Base-by-base conservation (phyloP, 2,888 invertebrate species). In the Tetranychus truncatus region DNA sequence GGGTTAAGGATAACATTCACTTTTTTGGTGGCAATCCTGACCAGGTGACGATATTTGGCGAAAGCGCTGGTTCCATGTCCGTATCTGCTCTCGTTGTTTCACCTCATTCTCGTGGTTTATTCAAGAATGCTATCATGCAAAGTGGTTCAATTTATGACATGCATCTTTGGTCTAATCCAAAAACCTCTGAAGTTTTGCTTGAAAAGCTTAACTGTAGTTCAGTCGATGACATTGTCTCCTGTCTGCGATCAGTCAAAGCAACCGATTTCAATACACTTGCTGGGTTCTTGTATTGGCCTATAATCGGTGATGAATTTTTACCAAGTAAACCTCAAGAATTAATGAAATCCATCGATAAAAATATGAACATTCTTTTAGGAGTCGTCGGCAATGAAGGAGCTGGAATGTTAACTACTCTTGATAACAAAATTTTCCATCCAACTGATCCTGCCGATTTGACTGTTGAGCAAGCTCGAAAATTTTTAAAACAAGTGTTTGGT, bases 1-100 rank as follows among this genome's bases (percentile, higher is more conserved):
- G 87, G 87, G 84, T 86, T 8, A 83, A 84, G 74, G 80, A 82
- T 46, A 81, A 86, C 78, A 85, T 86, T 34, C 77, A 79, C 8
- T 73, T 79, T 18, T 87, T 87, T 78, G 85, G 86, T 24, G 87
- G 87, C 20, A 20, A 69, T 69, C 69, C 69, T 21, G 34, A 69
- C 8, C 34, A 20, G 21, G 34, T 69, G 11, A 69, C 69, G 8
- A 20, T 69, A 24, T 69, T 69, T 24, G 69, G 69, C 1, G 21
- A 69, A 69, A 69, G 69, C 20, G 69, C 69, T 69, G 69, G 69
- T 6, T 18, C 20, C 20, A 69, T 69, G n/a, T 20, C 69, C 4
- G 21, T 69, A 20, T 18, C 69, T 6, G 9, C 34, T 6, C 21
- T 24, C 11, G 1, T 69, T 9, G 11, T 69, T 20, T 69, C 69